A percentile compares a stretch with the other conserved stretches of the same genome.
phyloP scores from a whole-genome alignment of 2,888 invertebrate species.

The Gastrophysa polygoni region DNA sequence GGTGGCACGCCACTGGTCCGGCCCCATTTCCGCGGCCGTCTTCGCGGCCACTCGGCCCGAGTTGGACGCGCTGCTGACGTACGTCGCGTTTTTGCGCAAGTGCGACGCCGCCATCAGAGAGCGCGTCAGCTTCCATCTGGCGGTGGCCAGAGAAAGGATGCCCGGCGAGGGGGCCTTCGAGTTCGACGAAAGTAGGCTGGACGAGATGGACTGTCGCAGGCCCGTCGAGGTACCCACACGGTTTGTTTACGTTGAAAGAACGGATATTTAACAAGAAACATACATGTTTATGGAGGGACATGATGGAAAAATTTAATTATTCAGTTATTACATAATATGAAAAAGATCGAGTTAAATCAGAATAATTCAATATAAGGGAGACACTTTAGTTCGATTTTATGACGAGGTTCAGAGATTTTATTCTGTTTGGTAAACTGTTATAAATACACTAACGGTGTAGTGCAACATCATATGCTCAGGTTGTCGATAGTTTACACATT shows the following conservation, averaged over 20 bases:
- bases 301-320: no score
- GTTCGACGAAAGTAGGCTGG: constrained; percentile 52
- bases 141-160: constrained; percentile 67
- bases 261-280: background rate
- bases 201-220: constrained; percentile 67
- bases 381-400: no score
- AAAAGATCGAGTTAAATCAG: no score
- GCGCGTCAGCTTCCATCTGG: constrained; percentile 77
- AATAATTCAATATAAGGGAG: no score
- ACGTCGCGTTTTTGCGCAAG: constrained; percentile 74
- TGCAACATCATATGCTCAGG: no score
- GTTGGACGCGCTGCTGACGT: constrained; percentile 72
- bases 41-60: constrained; percentile 82
- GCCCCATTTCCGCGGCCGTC: constrained; percentile 83
- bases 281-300: no score
- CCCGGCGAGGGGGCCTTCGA: constrained; percentile 42
- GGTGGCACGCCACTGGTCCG: constrained; percentile 83
- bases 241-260: no score
- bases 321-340: no score
- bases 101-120: constrained; percentile 77
- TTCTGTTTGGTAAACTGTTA: no score
- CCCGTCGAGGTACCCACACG: constrained; percentile 71
- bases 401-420: no score
- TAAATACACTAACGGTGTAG: no score
- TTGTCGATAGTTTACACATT: no score